Base-by-base conservation (phyloP, 35 echinoderm and acorn worm species). In the Ophioderma brevispina region DNA sequence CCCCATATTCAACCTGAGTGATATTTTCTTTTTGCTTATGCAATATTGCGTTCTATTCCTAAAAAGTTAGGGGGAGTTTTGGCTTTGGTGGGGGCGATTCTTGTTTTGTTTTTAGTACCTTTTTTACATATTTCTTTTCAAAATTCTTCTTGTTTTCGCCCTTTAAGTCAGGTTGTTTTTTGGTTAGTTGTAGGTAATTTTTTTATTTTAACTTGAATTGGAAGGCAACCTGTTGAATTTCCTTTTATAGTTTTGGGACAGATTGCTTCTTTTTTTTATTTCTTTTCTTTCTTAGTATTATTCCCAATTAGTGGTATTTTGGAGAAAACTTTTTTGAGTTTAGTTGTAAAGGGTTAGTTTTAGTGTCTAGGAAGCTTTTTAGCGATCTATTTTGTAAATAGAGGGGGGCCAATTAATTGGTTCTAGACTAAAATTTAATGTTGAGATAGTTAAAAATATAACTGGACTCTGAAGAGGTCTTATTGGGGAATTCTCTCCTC, bases 381-480 rank as follows among this genome's bases (percentile, higher is more conserved):
- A 52, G 46, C 46, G 46, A 21, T 52, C 46, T 52, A 52, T 52
- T 52, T 52, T 52, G 46, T 52, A 52, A 52, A 21, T 52, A 52
- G 46, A 52, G 21, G 46, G 46, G 21, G 46, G 21, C 21, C 46
- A 21, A 21, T 52, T 52, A 52, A 52, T 21, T 21, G 46, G 46
- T 52, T 52, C 46, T 11, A 93, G 76, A 28, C 56, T 93, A 0
- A 77, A 84, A 0, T 46, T 89, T 55, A 76, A 56, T 78, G 88
- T 91, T 77, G 86, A 86, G 87, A 95, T 89, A 83, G 86, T 91
- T 87, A 91, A 19, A 56, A 55, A 64, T 37, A 95, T 88, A 95
- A 89, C 89, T 87, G 81, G 87, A 89, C 94, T 86, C 90, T 95
- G 94, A 95, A 95, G 91, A 95, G 87, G 89, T 89, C 87, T 77